Evolutionary conservation across 1,140 invertebrate genomes (phyloP).

Genomic region (Drosophila pectinifera): DNA sequence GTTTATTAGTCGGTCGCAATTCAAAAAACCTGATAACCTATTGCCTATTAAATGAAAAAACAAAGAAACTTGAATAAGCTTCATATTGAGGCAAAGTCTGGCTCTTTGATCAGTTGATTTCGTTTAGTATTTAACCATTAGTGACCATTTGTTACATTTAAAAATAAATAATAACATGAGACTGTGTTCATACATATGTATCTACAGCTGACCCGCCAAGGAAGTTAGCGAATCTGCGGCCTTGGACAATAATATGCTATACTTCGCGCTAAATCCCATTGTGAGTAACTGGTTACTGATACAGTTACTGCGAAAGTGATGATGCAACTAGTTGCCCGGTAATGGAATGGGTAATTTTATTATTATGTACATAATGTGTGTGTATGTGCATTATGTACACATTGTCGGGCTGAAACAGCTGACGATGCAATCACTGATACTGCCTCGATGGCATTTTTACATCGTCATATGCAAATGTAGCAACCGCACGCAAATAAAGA

Average conservation of each 20-base stretch:
- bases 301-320: conserved; percentile 25
- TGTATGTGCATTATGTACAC: conserved; percentile 10
- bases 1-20: neutral
- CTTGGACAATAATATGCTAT: conserved; percentile 24
- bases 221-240: neutral
- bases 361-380: conserved; percentile 3
- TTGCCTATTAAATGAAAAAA: neutral
- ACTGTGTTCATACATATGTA: neutral
- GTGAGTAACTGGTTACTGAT: conserved; percentile 23
- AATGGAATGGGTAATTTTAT: conserved; percentile 23
- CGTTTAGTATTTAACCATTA: neutral
- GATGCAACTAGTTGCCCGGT: conserved; percentile 41
- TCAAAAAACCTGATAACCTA: neutral
- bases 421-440: conserved; percentile 15
- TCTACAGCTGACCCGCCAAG: neutral
- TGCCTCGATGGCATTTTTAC: conserved; percentile 14
- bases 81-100: neutral
- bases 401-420: conserved; percentile 11
- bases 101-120: neutral
- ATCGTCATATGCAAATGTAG: conserved; percentile 6
- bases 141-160: neutral
- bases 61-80: conserved; percentile 6
- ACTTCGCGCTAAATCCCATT: conserved; percentile 31
- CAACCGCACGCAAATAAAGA: neutral
- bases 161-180: conserved; percentile 1